phyloP scores from a whole-genome alignment of 92 coral and sea anemone species.

The Umimayanthus kanabou region DNA sequence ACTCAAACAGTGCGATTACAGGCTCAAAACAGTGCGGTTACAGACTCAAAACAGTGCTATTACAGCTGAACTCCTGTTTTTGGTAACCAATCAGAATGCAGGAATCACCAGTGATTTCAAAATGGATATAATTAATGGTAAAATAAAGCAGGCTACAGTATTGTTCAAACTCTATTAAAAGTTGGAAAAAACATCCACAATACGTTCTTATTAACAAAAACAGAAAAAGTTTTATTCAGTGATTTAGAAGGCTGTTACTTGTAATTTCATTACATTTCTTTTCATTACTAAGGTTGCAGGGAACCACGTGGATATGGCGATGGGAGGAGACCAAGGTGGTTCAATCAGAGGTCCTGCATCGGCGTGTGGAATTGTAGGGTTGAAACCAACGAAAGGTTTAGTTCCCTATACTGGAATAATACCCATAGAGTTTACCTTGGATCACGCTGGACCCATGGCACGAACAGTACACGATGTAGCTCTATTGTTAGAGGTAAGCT shows the following conservation, averaged over 20 bases:
- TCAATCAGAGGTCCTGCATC: conserved; percentile 80
- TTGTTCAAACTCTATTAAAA: too few species aligned
- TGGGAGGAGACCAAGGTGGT: conserved; percentile 92
- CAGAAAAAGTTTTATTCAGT: neutral
- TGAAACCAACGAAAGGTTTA: conserved; percentile 81
- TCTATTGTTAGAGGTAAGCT: conserved; percentile 39
- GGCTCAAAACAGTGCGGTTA: too few species aligned
- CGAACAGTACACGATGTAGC: conserved; percentile 35
- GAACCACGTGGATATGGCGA: conserved; percentile 85
- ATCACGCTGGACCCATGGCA: conserved; percentile 48
- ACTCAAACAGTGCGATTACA: too few species aligned
- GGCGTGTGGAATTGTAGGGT: conserved; percentile 82
- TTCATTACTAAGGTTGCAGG: conserved; percentile 62
- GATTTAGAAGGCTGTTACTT: neutral
- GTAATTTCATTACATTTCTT: neutral
- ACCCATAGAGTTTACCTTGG: conserved; percentile 62
- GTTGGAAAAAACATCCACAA: neutral
- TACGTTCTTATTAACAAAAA: neutral
- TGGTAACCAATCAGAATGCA: too few species aligned
- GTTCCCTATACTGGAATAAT: conserved; percentile 84
- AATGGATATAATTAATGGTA: too few species aligned
- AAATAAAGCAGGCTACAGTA: too few species aligned
- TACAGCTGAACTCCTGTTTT: too few species aligned
- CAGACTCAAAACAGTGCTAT: too few species aligned
- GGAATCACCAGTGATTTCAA: too few species aligned